Evolutionary conservation across 2,113 vertebrate genomes (phyloP).

Genomic region (Tonatia bakeri): DNA sequence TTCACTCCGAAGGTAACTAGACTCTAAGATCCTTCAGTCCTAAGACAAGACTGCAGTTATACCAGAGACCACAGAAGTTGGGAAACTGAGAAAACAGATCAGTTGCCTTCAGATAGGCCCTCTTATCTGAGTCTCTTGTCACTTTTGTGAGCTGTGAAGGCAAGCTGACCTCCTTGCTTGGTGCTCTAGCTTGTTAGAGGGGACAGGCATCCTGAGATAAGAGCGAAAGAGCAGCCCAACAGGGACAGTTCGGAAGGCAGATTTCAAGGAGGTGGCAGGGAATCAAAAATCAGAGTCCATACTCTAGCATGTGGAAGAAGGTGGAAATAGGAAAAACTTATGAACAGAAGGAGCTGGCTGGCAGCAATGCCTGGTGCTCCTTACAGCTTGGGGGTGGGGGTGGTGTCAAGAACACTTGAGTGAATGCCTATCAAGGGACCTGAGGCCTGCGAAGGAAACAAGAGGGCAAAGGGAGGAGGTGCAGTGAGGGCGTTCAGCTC

Average conservation of each 20-base stretch:
- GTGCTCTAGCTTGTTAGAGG: background rate
- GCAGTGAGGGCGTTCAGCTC: background rate
- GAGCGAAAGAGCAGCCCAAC: background rate
- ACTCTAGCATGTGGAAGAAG: background rate
- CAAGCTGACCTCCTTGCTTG: background rate
- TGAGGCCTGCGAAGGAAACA: background rate
- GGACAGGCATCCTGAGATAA: background rate
- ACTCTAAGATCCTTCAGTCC: background rate
- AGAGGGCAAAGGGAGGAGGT: background rate
- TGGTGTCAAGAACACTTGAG: background rate
- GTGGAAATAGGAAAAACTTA: background rate
- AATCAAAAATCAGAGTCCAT: constrained; percentile 8
- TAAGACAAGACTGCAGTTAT: background rate
- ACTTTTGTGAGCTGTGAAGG: background rate
- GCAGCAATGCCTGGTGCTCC: background rate
- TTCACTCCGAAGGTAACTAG: background rate
- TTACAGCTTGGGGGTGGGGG: accelerated
- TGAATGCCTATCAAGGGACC: background rate
- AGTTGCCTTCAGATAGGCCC: background rate
- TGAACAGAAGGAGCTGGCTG: background rate
- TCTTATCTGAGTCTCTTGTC: background rate
- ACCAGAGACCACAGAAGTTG: background rate
- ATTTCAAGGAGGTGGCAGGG: background rate
- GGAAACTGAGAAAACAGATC: background rate
- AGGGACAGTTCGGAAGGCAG: background rate